Evolutionary conservation across 2,113 vertebrate species (phyloP), one percentile per base, ranked within the genome.

Genomic region (Ia io): DNA sequence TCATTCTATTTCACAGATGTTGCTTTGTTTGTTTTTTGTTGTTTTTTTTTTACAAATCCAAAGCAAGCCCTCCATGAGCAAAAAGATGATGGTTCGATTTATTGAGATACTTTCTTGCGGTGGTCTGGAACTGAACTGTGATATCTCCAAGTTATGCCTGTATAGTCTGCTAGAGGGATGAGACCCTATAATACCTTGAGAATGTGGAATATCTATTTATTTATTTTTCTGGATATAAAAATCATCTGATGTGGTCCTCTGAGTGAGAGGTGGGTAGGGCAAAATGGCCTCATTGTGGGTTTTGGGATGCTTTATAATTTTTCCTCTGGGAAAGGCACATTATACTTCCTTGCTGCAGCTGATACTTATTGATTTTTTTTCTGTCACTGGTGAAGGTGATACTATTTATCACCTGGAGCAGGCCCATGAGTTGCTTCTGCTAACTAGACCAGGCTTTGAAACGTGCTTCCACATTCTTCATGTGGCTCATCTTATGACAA

Each of bases 381-480:
- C 63, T 88, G 69, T 84, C 56, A 65, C 18, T 82, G 56, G 74
- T 40, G 85, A 92, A 95, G 73, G 76, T 70, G 35, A 95, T 87
- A 32, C 37, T 82, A 32, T 77, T 71, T 71, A 89, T 91, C 35
- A 49, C 12, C 9, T 12, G 37, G 61, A 82, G 49, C 40, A 83
- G 73, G 42, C 14, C 32, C 14, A 8, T 9, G 12, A 74, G 8
- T 40, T 86, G 44, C 82, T 88, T 84, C 77, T 93, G 51, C 2
- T 25, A 83, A 49, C 23, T 18, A 25, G 63, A 51, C 25, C 37
- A 56, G 44, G 42, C 25, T 94, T 92, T 74, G 67, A 83, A 96
- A 53, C 5, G 14, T 22, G 12, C 56, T 71, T 92, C 28, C 35
- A 4, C 13, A n/a, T 32, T 70, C 35, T 7, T 93, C 22, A 4